Evolutionary conservation across 1,140 invertebrate genomes (phyloP).

Genomic region (Drosophila micromelanica): DNA sequence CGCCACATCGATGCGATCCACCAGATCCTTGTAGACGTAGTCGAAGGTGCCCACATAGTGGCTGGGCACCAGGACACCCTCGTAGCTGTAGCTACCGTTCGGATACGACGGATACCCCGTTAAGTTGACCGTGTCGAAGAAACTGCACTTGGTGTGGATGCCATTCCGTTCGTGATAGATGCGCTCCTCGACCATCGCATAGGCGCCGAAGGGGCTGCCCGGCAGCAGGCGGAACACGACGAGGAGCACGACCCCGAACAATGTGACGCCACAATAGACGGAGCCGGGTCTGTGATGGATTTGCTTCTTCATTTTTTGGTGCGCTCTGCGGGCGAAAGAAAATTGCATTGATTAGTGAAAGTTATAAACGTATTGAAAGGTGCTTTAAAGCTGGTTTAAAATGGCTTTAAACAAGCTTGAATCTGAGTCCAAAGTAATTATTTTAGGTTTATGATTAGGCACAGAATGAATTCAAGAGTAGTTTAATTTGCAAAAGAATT

Average conservation of each 20-base stretch:
- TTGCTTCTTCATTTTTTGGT: conserved; percentile 48
- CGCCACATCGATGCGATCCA: conserved; percentile 57
- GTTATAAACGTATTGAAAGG: too few species aligned
- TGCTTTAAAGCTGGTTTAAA: neutral
- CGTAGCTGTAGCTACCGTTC: conserved; percentile 73
- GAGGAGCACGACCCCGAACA: conserved; percentile 51
- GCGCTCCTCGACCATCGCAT: conserved; percentile 42
- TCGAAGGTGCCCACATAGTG: conserved; percentile 69
- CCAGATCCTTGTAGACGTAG: conserved; percentile 66
- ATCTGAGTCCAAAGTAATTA: too few species aligned
- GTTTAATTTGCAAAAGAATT: too few species aligned
- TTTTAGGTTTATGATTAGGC: too few species aligned
- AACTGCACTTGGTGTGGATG: conserved; percentile 67
- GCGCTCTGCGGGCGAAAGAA: conserved; percentile 7
- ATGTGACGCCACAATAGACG: conserved; percentile 60
- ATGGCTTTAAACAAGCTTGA: too few species aligned
- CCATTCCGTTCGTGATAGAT: conserved; percentile 68
- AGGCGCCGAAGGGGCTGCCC: conserved; percentile 53
- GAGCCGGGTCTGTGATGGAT: conserved; percentile 48
- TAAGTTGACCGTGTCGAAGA: conserved; percentile 78
- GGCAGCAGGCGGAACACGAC: conserved; percentile 60
- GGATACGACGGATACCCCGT: conserved; percentile 53
- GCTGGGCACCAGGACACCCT: conserved; percentile 66
- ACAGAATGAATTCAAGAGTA: too few species aligned
- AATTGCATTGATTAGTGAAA: neutral